phyloP scores from a whole-genome alignment of 2,797 vertebrate genomes.

The Myotis planiceps region DNA sequence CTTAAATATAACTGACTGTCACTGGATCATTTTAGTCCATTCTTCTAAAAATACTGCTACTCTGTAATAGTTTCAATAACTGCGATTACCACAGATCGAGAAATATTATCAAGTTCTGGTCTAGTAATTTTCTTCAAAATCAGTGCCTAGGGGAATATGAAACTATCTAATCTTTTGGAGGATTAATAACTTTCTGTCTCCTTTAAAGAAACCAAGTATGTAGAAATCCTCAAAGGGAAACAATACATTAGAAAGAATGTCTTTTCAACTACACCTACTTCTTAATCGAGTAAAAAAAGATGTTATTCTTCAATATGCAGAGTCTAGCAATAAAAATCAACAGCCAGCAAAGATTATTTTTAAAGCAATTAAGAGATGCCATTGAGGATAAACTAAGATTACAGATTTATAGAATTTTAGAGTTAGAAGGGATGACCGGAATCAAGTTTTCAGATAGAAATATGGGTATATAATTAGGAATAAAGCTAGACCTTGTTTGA shows the following conservation, averaged over 20 bases:
- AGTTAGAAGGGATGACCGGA: background rate
- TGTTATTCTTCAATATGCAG: background rate
- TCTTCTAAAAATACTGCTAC: conserved; percentile 11
- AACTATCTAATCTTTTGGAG: conserved; percentile 14
- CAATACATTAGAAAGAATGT: conserved; percentile 18
- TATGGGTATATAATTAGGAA: background rate
- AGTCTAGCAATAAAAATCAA: conserved; percentile 38
- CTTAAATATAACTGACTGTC: conserved; percentile 55
- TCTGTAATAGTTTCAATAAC: background rate
- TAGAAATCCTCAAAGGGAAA: conserved; percentile 39
- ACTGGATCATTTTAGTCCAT: background rate
- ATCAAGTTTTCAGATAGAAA: conserved; percentile 34
- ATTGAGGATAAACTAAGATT: background rate
- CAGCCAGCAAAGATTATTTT: background rate
- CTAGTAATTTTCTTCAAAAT: conserved; percentile 17
- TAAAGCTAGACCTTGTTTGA: background rate
- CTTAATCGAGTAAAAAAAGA: conserved; percentile 1
- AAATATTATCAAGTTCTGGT: conserved; percentile 23
- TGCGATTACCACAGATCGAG: background rate
- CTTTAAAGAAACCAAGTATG: conserved; percentile 8
- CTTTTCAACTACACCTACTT: background rate
- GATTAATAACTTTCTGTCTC: conserved; percentile 22
- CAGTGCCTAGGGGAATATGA: background rate
- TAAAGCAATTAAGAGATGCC: conserved; percentile 11
- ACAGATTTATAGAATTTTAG: background rate